Evolutionary conservation across 2,888 invertebrate genomes (phyloP), one percentile per base, ranked within the genome.

Genomic region (Pantelozetes paolii): DNA sequence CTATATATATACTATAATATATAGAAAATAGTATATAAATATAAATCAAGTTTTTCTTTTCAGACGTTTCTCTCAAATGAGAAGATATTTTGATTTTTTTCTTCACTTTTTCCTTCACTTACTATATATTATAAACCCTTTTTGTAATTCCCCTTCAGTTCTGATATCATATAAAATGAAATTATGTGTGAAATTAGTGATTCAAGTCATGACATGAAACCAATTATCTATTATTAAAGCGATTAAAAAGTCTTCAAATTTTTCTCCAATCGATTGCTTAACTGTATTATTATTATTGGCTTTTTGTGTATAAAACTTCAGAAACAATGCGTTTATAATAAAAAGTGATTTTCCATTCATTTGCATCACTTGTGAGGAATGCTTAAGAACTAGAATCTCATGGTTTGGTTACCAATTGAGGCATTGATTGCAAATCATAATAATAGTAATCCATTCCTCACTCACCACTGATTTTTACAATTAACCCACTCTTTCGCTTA

Each of bases 381-480:
- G 45, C 2, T 6, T 13, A 45, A 23, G 40, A 40, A 64, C 64
- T 64, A 20, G 23, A 64, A 40, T 64, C n/a, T 64, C 64, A 64
- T 40, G 64, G 36, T 64, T 64, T 6, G 64, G 11, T 64, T 64
- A 20, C 2, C 13, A 64, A 40, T 40, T 36, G 11, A 30, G 30
- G 30, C 57, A 57, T 57, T 57, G 13, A 57, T 57, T 30, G 2
- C 11, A 45, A 30, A 57, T 23, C 11, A 64, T 40, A 64, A 64
- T 64, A 64, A 64, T 64, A 64, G 64, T 64, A 64, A 64, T 64
- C 40, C 64, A 40, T 36, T 62, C 62, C 30, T 30, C 23, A 57
- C 57, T 57, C 64, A 64, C 64, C 30, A 64, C 64, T 64, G 64
- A 64, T 40, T 64, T 40, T 36, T 20, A 64, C 40, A 64, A 64